Base-by-base conservation (phyloP, 2,797 vertebrate genomes). In the Myioborus melanocephalus region DNA sequence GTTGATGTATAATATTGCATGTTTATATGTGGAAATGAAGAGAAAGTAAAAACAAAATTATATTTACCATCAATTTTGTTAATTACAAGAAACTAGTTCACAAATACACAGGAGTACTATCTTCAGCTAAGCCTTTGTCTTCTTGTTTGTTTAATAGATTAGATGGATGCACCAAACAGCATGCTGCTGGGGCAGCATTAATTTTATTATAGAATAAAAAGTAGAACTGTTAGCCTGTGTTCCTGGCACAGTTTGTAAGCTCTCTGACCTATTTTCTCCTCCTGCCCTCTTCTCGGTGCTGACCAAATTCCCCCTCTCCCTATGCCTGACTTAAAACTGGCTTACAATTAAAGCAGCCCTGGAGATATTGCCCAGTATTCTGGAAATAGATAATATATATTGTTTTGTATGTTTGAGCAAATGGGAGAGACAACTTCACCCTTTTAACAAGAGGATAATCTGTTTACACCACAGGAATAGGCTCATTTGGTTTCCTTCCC, bases 131-230 rank as follows among this genome's bases (percentile, higher is more conserved):
- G 92, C 70, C 37, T 96, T 96, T 95, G 84, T 97, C 87, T 89
- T 91, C 96, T 84, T 90, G 79, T 94, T 97, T 96, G 93, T 94
- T 97, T 96, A 95, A 94, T 96, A 96, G 95, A 96, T 94, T 88
- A 95, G 96, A 97, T 97, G 81, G 88, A 97, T 97, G 92, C 72
- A 96, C 79, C 79, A 77, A 92, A 95, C 68, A 93, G 93, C 69
- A 61, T 91, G 75, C 91, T 96, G 90, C 90, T 94, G 93, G 96
- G 90, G 89, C 87, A 95, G 95, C 93, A 94, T 97, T 96, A 94
- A 94, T 97, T 98, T 97, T 93, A 92, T 95, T 94, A 92, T 34
- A 83, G 94, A 94, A 95, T 95, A 87, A 95, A 94, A 95, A 87
- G 59, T 84, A 79, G 90, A 92, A 94, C 78, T 95, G 94, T 92